Conservation (phyloP, 2,888 invertebrate species). For the Leptinotarsa juncta region DNA sequence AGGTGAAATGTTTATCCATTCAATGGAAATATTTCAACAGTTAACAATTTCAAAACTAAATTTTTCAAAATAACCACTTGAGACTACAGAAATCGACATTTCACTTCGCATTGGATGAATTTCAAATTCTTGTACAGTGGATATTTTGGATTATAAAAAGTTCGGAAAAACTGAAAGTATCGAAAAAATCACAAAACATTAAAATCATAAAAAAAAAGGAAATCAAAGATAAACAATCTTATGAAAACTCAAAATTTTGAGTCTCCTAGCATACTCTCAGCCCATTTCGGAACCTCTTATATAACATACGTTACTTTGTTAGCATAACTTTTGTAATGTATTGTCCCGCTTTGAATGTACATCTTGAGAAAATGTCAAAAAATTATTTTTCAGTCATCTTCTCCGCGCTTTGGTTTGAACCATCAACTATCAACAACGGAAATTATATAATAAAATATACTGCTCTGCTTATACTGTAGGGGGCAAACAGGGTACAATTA, state of each 20-base stretch:
- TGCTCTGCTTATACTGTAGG: constrained; percentile 65
- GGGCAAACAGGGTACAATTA: constrained; percentile 51
- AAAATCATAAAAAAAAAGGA: not conserved
- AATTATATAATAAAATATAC: constrained; percentile 61
- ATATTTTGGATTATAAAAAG: constrained; percentile 17
- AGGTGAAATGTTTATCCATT: constrained; percentile 62
- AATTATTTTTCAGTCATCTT: constrained; percentile 15
- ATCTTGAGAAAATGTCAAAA: constrained; percentile 35
- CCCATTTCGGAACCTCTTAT: not conserved
- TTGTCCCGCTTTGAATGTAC: constrained; percentile 42
- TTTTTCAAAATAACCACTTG: constrained; percentile 6
- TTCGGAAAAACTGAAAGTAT: not conserved
- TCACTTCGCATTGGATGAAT: constrained; percentile 54
- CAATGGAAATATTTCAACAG: constrained; percentile 53
- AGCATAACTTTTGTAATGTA: not conserved
- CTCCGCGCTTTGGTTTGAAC: constrained; percentile 52
- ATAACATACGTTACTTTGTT: constrained; percentile 1
- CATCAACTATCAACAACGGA: constrained; percentile 55
- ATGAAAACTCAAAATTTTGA: not conserved
- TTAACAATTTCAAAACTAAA: constrained; percentile 49
- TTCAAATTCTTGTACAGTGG: constrained; percentile 37
- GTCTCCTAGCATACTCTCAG: not conserved
- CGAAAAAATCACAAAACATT: not conserved
- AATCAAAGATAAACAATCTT: not conserved
- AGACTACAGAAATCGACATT: constrained; percentile 46